These are phyloP conservation scores for Leptocoma aspasia DNA, from an alignment of 2,113 vertebrate species.

Conservation along the genomic window DNA sequence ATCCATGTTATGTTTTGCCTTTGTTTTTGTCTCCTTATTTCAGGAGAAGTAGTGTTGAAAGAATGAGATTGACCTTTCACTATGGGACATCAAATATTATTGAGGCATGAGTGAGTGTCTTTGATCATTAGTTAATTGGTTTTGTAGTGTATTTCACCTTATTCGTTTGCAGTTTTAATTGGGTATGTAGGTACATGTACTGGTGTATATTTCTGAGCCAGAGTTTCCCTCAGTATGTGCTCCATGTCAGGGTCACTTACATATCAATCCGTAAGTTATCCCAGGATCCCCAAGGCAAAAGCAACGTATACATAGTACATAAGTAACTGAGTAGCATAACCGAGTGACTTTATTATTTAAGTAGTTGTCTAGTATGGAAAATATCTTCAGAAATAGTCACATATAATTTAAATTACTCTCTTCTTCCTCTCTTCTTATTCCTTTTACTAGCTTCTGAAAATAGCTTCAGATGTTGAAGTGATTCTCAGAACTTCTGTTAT, in stretches of 20 bases:
- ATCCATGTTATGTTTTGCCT: not conserved
- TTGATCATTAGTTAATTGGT: not conserved
- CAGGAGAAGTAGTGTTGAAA: not conserved
- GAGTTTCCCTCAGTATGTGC: not conserved
- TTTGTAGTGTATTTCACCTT: not conserved
- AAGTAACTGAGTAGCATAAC: not conserved
- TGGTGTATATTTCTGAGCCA: not conserved
- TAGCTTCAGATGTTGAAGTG: slow-evolving; percentile 78
- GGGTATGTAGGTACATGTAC: not conserved
- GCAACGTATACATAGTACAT: not conserved
- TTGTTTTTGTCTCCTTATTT: not conserved
- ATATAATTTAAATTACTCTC: not conserved
- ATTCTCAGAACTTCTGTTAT: slow-evolving; percentile 79
- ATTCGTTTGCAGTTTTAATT: not conserved
- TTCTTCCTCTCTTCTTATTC: not conserved
- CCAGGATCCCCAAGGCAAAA: not conserved
- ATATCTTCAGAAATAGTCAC: not conserved
- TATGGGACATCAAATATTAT: not conserved
- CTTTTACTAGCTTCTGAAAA: slow-evolving; percentile 73
- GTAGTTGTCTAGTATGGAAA: not conserved
- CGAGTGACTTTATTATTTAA: not conserved
- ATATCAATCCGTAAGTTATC: not conserved
- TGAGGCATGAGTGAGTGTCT: not conserved
- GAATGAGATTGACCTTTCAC: not conserved
- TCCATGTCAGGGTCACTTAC: not conserved